These are phyloP conservation scores for Pantelozetes paolii DNA, from an alignment of 2,888 invertebrate genomes.

Conservation along the genomic window DNA sequence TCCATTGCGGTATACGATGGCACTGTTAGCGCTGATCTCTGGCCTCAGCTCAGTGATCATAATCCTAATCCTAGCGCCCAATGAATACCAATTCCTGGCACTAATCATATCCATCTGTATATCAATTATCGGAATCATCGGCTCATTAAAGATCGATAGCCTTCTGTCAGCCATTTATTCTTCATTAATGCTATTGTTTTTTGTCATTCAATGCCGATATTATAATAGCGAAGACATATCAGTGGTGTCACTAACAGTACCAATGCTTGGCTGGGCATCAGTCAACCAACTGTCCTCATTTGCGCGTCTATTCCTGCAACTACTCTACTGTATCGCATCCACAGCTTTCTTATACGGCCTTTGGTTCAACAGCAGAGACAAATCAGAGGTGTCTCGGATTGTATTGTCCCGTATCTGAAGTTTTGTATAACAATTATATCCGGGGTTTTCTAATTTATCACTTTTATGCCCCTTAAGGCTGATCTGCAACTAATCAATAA, in stretches of 20 bases:
- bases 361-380: not conserved
- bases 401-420: too few relatives aligned
- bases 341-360: not conserved
- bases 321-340: not conserved
- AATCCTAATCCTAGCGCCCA: not conserved
- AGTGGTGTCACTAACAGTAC: conserved; percentile 1
- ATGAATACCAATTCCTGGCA: not conserved
- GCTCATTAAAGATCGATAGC: not conserved
- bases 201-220: not conserved
- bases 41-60: not conserved
- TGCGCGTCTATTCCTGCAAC: not conserved
- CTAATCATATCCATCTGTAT: not conserved
- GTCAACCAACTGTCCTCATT: not conserved
- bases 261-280: conserved; percentile 3
- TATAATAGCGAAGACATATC: not conserved
- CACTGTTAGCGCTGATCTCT: not conserved
- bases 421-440: too few relatives aligned
- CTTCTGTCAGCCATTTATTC: not conserved
- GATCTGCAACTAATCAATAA: too few relatives aligned
- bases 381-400: too few relatives aligned
- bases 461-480: too few relatives aligned
- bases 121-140: not conserved
- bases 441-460: too few relatives aligned
- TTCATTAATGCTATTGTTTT: not conserved
- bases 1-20: conserved; percentile 11